These are phyloP conservation scores for Phrynocephalus guinanensis DNA, from an alignment of 2,797 vertebrate species.

Conservation along the genomic window DNA sequence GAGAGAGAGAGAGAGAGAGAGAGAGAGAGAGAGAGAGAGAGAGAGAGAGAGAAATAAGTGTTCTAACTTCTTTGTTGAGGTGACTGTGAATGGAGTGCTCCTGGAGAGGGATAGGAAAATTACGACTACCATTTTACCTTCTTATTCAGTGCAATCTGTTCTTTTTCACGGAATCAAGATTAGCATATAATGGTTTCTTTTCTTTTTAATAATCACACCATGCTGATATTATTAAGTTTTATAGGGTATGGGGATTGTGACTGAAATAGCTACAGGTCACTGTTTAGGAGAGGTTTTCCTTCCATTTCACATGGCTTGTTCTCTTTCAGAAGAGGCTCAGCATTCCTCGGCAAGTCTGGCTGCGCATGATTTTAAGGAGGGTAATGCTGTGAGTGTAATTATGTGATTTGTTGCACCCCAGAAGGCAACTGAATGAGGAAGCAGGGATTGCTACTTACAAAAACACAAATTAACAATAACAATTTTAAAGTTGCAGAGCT, in stretches of 20 bases:
- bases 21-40: too few species aligned
- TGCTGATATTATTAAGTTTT: too few species aligned
- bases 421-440: constrained; percentile 39
- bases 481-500: too few species aligned
- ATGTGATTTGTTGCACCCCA: constrained; percentile 43
- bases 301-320: constrained; percentile 33
- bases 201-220: neutral
- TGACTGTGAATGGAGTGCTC: too few species aligned
- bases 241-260: too few species aligned
- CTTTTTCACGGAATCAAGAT: neutral
- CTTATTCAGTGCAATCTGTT: neutral
- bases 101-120: too few species aligned
- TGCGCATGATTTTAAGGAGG: constrained; percentile 56
- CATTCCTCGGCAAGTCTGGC: constrained; percentile 61
- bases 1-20: too few species aligned
- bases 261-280: too few species aligned
- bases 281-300: neutral
- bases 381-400: constrained; percentile 64
- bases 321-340: constrained; percentile 46
- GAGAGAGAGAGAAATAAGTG: too few species aligned
- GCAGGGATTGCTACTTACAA: neutral
- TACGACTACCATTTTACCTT: neutral
- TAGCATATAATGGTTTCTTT: too few species aligned
- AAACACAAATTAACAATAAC: neutral
- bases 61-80: too few species aligned